Percentiles rank a stretch among this genome's conserved stretches.
Evolutionary conservation across 2,888 invertebrate species (phyloP).

Genomic region (Nudaria mundana): DNA sequence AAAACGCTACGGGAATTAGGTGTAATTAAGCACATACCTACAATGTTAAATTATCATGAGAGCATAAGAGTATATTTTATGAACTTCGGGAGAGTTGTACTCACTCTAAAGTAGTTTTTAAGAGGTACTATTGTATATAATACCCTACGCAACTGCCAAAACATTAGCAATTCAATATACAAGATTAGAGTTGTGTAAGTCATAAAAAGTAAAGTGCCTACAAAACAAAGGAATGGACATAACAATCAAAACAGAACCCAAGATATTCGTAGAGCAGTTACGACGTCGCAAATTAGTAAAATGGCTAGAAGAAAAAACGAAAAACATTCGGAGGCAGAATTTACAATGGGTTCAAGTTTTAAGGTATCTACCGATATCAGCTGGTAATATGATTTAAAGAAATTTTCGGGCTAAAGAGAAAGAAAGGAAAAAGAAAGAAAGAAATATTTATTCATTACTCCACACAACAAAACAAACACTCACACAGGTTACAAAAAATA

Average conservation of each 20-base stretch:
- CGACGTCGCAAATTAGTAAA: conserved; percentile 24
- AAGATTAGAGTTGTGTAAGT: neutral
- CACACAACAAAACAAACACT: no score
- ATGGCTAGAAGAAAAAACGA: conserved; percentile 32
- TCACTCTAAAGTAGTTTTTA: no score
- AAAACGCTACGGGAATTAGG: no score
- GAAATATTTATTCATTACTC: no score
- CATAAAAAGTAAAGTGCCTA: neutral
- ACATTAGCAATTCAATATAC: no score
- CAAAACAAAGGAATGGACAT: neutral
- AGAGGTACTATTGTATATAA: no score
- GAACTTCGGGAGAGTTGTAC: no score
- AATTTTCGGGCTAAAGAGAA: conserved; percentile 18
- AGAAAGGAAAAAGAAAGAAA: conserved; percentile 3
- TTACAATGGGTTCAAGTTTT: conserved; percentile 63
- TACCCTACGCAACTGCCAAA: no score
- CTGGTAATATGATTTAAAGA: conserved; percentile 58
- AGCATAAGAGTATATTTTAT: no score
- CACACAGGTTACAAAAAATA: neutral
- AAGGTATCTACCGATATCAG: conserved; percentile 59
- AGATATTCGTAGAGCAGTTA: conserved; percentile 21
- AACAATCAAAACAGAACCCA: conserved; percentile 1
- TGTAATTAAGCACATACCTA: no score
- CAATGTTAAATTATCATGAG: no score
- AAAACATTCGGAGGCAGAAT: conserved; percentile 61